These are phyloP conservation scores for Lanius collurio DNA, from an alignment of 2,113 vertebrate species.

Conservation along the genomic window DNA sequence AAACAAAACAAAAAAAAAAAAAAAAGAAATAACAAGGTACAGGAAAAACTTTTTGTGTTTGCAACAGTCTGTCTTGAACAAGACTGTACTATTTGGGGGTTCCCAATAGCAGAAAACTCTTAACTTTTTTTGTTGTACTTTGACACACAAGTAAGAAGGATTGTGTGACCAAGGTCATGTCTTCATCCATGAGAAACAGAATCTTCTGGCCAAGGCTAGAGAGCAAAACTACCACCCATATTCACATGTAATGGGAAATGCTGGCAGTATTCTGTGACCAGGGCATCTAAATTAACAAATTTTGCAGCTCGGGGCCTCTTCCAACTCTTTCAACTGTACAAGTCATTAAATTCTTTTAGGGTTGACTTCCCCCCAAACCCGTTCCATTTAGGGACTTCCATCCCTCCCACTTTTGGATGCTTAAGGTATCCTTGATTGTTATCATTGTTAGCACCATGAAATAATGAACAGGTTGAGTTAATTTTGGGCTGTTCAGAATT, in stretches of 20 bases:
- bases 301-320: neutral
- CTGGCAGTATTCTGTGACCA: neutral
- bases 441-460: neutral
- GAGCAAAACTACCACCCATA: neutral
- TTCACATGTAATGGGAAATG: neutral
- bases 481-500: neutral
- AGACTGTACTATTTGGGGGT: too few species aligned
- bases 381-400: neutral
- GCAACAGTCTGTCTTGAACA: neutral
- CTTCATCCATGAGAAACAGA: neutral
- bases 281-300: neutral
- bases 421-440: neutral
- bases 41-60: neutral
- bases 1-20: neutral
- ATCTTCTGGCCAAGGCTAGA: neutral
- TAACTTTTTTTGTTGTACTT: neutral
- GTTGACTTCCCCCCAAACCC: neutral
- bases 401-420: neutral
- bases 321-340: neutral
- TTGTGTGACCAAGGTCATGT: neutral
- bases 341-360: neutral
- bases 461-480: neutral
- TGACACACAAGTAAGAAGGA: neutral
- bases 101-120: neutral
- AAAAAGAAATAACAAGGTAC: neutral